Conservation (phyloP, 2,888 invertebrate species). For the Metacarcinus magister region DNA sequence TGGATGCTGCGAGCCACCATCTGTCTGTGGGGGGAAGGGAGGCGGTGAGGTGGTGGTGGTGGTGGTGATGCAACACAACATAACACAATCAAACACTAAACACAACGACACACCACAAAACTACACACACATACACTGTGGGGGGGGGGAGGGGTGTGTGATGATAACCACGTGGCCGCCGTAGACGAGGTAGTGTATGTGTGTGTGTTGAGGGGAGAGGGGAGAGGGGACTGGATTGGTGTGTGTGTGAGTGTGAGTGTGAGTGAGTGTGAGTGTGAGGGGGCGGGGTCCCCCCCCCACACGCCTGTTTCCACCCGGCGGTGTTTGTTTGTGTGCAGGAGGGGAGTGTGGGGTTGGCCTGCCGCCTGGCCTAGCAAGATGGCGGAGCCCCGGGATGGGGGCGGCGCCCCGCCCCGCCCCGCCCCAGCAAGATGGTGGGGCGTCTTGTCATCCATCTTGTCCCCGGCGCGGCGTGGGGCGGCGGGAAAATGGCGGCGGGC, state of each 20-base stretch:
- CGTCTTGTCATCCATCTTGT: conserved; percentile 72
- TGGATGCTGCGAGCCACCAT: conserved; percentile 79
- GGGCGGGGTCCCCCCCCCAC: background rate
- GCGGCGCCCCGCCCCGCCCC: conserved; percentile 5
- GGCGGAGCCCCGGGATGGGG: background rate
- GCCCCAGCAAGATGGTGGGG: conserved; percentile 67
- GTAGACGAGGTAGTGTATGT: background rate
- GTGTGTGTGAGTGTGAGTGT: background rate
- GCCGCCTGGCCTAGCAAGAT: background rate
- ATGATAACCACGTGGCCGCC: background rate
- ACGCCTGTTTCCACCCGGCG: background rate
- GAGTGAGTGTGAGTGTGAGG: conserved; percentile 50
- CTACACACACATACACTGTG: background rate
- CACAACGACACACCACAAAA: background rate
- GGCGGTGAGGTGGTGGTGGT: background rate
- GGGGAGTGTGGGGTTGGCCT: background rate
- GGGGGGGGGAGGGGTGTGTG: background rate
- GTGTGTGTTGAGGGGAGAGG: background rate
- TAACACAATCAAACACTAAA: background rate
- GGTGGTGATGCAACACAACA: background rate
- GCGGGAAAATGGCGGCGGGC: conserved; percentile 73
- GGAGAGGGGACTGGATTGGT: background rate
- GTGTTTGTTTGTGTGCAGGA: background rate
- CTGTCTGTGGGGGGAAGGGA: conserved; percentile 57
- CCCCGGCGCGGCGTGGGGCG: conserved; percentile 58